Evolutionary conservation across 37 sponge, comb jelly and placozoan species (phyloP).

Genomic region (Amphimedon queenslandica): DNA sequence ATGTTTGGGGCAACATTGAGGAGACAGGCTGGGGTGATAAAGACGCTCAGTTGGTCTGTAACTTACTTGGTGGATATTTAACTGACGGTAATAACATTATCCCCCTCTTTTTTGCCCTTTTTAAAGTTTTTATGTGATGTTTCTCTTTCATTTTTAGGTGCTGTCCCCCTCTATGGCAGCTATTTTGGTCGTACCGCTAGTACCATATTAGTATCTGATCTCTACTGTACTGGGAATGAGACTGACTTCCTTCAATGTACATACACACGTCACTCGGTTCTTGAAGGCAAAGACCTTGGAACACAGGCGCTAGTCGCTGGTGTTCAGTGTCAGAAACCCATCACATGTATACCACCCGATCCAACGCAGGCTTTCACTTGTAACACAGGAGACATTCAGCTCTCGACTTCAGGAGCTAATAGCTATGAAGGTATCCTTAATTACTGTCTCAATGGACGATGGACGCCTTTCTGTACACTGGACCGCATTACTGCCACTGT

Average conservation of each 20-base stretch:
- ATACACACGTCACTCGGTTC: background rate
- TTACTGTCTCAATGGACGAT: background rate
- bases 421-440: background rate
- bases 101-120: too few species aligned
- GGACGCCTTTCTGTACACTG: background rate
- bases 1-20: background rate
- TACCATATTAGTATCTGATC: background rate
- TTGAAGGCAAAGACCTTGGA: background rate
- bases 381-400: background rate
- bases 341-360: background rate
- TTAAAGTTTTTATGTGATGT: too few species aligned
- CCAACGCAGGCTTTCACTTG: background rate
- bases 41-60: background rate
- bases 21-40: slow-evolving; percentile 4
- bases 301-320: background rate
- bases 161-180: background rate
- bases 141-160: background rate
- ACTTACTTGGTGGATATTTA: too few species aligned
- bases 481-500: background rate
- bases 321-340: background rate
- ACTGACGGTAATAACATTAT: too few species aligned
- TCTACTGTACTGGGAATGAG: background rate
- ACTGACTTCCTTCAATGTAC: background rate
- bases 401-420: background rate
- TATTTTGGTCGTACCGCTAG: background rate